These are phyloP conservation scores for Drosophila buzzatii DNA, from an alignment of 2,888 invertebrate genomes.

Conservation along the genomic window DNA sequence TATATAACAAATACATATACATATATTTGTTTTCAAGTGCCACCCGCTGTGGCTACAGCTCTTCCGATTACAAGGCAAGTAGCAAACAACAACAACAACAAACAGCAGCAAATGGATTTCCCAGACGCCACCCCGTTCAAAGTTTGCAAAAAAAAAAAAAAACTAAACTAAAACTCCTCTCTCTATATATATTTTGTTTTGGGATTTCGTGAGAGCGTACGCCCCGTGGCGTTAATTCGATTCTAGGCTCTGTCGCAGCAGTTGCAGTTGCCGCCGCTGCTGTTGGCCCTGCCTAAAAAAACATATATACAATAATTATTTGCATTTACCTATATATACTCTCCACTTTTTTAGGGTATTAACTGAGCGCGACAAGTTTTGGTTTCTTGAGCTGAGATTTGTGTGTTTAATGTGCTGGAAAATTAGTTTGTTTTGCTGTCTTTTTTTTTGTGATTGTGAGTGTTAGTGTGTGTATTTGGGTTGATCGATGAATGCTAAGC, in stretches of 20 bases:
- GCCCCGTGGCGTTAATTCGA: slow-evolving; percentile 74
- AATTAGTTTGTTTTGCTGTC: slow-evolving; percentile 73
- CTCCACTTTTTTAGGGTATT: slow-evolving; percentile 14
- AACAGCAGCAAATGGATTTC: slow-evolving; percentile 55
- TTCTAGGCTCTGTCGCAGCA: slow-evolving; percentile 56
- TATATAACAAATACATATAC: background rate
- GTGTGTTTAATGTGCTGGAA: slow-evolving; percentile 70
- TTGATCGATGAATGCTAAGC: background rate
- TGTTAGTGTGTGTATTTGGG: slow-evolving; percentile 34
- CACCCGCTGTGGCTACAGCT: slow-evolving; percentile 70
- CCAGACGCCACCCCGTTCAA: slow-evolving; percentile 71
- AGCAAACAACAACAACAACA: slow-evolving; percentile 32
- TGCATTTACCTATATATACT: slow-evolving; percentile 48
- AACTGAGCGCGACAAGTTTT: slow-evolving; percentile 38
- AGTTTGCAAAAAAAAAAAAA: slow-evolving; percentile 36
- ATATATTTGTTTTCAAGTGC: slow-evolving; percentile 56
- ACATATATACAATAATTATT: slow-evolving; percentile 80
- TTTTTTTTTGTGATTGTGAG: slow-evolving; percentile 41
- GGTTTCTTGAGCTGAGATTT: slow-evolving; percentile 16
- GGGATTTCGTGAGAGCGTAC: slow-evolving; percentile 72
- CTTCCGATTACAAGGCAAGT: slow-evolving; percentile 75
- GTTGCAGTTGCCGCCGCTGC: slow-evolving; percentile 10
- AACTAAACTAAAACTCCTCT: slow-evolving; percentile 5
- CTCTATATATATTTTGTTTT: slow-evolving; percentile 25
- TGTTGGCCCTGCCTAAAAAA: slow-evolving; percentile 55